A percentile compares a stretch with the other conserved stretches of the same genome.
Evolutionary conservation across 1,140 invertebrate species (phyloP).

Genomic region (Apolygus lucorum): DNA sequence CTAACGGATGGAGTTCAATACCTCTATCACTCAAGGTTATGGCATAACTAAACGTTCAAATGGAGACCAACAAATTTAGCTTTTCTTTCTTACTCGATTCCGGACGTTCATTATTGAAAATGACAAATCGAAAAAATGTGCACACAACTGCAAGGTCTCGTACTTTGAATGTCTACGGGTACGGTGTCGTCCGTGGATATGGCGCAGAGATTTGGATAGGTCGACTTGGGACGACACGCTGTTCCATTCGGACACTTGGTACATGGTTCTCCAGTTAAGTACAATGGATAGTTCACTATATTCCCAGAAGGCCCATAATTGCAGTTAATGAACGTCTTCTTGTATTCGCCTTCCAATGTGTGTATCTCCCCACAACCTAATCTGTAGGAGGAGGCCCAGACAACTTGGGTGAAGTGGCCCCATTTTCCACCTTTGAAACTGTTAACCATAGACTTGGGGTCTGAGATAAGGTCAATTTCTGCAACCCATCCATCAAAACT

Average conservation of each 20-base stretch:
- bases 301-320: neutral
- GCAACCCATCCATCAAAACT: neutral
- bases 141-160: no score
- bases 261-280: neutral
- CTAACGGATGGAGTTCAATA: no score
- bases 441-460: neutral
- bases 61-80: no score
- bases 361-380: neutral
- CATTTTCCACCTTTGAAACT: neutral
- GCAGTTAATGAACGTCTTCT: neutral
- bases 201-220: neutral
- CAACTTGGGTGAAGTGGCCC: neutral
- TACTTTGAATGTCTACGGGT: no score
- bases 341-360: neutral
- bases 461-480: neutral
- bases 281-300: neutral
- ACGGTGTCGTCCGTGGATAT: no score
- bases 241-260: neutral
- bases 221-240: neutral
- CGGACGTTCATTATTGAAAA: no score
- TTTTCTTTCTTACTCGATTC: no score
- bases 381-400: neutral
- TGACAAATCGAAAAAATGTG: no score
- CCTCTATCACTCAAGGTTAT: no score
- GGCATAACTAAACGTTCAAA: no score